phyloP scores from a whole-genome alignment of 2,797 vertebrate genomes.

The Aphelocoma californica region DNA sequence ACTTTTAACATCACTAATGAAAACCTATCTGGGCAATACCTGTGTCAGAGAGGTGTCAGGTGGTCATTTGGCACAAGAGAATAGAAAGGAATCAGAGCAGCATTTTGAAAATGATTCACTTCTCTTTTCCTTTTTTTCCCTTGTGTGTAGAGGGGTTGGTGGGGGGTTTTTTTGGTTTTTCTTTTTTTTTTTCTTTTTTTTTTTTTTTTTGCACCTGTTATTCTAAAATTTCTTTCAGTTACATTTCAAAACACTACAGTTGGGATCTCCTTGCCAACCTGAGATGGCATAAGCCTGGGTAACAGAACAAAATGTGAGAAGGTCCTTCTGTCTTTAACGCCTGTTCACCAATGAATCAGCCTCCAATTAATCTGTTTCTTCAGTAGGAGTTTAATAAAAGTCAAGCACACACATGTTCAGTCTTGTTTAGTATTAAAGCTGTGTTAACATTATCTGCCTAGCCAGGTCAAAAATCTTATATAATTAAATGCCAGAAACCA shows the following conservation, averaged over 20 bases:
- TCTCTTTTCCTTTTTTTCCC: not conserved
- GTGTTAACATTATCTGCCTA: conserved; percentile 86
- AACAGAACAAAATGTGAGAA: conserved; percentile 86
- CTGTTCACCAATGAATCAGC: conserved; percentile 83
- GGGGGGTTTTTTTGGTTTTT: not conserved
- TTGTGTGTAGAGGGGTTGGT: not conserved
- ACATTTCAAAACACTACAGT: conserved; percentile 86
- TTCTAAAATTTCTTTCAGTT: conserved; percentile 85
- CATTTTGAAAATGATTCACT: conserved; percentile 76
- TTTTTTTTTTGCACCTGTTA: conserved; percentile 85
- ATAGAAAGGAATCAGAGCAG: conserved; percentile 70
- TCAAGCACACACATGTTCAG: conserved; percentile 87
- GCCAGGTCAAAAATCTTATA: conserved; percentile 88
- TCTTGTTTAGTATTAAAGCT: conserved; percentile 85
- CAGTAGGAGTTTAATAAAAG: conserved; percentile 90
- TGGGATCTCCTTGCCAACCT: conserved; percentile 86
- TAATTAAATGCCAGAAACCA: conserved; percentile 78
- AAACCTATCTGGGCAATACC: conserved; percentile 88
- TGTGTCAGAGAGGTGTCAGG: conserved; percentile 83
- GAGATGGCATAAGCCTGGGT: conserved; percentile 87
- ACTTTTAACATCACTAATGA: conserved; percentile 73
- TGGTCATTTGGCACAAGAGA: conserved; percentile 79
- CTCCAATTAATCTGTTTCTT: conserved; percentile 95
- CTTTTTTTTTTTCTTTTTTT: not conserved
- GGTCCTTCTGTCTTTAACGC: conserved; percentile 85